Evolutionary conservation across 2,888 invertebrate species (phyloP).

Genomic region (Tinea semifulvella): DNA sequence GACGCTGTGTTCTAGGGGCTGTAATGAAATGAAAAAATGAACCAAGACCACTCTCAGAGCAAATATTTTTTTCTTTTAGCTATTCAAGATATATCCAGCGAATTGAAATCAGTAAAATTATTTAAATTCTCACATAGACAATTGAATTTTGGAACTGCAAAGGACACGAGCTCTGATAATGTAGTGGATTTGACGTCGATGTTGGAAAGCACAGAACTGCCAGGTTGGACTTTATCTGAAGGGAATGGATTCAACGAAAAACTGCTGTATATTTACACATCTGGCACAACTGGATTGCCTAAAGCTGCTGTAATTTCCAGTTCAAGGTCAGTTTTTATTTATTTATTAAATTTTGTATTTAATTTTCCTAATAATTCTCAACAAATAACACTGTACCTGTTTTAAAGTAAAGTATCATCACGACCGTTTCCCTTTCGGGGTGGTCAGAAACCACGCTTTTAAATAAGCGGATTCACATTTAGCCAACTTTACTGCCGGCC

Average conservation of each 20-base stretch:
- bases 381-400: not conserved
- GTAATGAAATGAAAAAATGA: no score
- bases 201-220: constrained; percentile 63
- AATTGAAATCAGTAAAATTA: constrained; percentile 72
- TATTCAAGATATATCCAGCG: constrained; percentile 72
- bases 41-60: no score
- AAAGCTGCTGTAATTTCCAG: constrained; percentile 98
- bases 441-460: no score
- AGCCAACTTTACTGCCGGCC: no score
- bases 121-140: constrained; percentile 66
- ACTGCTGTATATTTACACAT: constrained; percentile 96
- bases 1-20: no score
- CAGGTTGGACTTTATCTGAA: constrained; percentile 65
- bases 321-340: constrained; percentile 71
- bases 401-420: no score
- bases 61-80: constrained; percentile 53
- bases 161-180: constrained; percentile 36
- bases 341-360: not conserved
- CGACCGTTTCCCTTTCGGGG: no score
- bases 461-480: no score
- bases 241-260: constrained; percentile 78
- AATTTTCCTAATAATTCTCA: not conserved
- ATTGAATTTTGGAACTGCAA: constrained; percentile 29
- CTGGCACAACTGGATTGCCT: constrained; percentile 97
- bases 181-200: constrained; percentile 65